Evolutionary conservation across 2,888 invertebrate species (phyloP).

Genomic region (Athrips mouffetella): DNA sequence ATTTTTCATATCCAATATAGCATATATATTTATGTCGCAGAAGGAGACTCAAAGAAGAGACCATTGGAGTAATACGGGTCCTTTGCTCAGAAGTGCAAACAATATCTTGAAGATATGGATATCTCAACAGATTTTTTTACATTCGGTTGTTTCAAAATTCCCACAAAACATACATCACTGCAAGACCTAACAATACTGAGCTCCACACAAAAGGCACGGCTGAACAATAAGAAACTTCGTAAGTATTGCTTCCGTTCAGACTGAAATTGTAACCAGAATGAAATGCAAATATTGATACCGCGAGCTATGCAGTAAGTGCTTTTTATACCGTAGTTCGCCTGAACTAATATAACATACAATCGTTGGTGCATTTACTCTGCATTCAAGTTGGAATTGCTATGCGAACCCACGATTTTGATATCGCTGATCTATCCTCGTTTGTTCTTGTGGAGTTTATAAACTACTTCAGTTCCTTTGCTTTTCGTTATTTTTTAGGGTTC

Average conservation of each 20-base stretch:
- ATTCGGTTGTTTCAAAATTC: too few species aligned
- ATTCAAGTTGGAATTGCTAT: conserved; percentile 22
- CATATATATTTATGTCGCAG: too few species aligned
- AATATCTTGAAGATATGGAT: too few species aligned
- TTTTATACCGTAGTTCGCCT: conserved; percentile 63
- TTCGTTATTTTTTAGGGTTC: too few species aligned
- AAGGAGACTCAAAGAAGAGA: too few species aligned
- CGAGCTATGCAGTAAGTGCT: conserved; percentile 50
- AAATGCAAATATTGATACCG: conserved; percentile 69
- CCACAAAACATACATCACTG: too few species aligned
- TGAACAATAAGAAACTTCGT: conserved; percentile 48
- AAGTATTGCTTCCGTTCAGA: conserved; percentile 48
- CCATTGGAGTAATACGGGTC: too few species aligned
- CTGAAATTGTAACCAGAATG: conserved; percentile 58
- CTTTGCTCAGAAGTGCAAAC: too few species aligned
- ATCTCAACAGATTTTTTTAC: too few species aligned
- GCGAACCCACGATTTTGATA: conserved; percentile 18
- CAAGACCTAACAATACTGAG: conserved; percentile 32
- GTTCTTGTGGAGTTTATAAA: too few species aligned
- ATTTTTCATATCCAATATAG: too few species aligned
- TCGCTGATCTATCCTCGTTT: background rate
- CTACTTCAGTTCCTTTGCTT: too few species aligned
- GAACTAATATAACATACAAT: conserved; percentile 40
- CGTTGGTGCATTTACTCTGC: conserved; percentile 12
- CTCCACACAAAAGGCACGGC: conserved; percentile 40